Evolutionary conservation across 2,797 vertebrate species (phyloP).

Genomic region (Pristis pectinata): DNA sequence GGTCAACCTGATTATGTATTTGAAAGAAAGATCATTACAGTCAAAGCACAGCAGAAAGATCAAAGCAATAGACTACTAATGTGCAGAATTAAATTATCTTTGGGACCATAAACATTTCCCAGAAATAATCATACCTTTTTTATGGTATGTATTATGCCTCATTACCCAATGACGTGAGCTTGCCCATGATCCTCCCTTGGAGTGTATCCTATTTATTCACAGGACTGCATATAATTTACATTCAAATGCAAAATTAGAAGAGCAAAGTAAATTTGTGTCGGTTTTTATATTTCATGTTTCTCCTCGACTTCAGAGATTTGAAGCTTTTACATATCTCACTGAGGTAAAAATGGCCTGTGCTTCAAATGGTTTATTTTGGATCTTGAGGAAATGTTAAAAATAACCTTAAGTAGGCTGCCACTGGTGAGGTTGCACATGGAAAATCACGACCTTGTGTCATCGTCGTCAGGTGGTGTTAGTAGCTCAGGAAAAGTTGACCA

Average conservation of each 20-base stretch:
- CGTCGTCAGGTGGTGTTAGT: not conserved
- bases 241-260: not conserved
- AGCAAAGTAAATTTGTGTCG: not conserved
- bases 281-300: not conserved
- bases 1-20: slow-evolving; percentile 21
- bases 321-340: not conserved
- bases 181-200: no score
- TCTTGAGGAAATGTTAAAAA: not conserved
- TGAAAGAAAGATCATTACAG: not conserved
- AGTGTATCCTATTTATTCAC: not conserved
- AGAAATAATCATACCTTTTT: not conserved
- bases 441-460: not conserved
- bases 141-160: not conserved
- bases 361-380: not conserved
- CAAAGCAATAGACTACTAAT: slow-evolving; percentile 1
- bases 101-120: not conserved
- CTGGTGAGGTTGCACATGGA: not conserved
- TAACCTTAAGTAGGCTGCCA: not conserved
- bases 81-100: not conserved
- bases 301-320: not conserved
- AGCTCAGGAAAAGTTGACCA: not conserved
- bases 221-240: not conserved
- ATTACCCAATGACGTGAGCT: no score
- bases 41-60: not conserved
- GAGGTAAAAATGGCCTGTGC: not conserved